phyloP scores from a whole-genome alignment of 2,797 vertebrate species.

The Cuculus canorus region DNA sequence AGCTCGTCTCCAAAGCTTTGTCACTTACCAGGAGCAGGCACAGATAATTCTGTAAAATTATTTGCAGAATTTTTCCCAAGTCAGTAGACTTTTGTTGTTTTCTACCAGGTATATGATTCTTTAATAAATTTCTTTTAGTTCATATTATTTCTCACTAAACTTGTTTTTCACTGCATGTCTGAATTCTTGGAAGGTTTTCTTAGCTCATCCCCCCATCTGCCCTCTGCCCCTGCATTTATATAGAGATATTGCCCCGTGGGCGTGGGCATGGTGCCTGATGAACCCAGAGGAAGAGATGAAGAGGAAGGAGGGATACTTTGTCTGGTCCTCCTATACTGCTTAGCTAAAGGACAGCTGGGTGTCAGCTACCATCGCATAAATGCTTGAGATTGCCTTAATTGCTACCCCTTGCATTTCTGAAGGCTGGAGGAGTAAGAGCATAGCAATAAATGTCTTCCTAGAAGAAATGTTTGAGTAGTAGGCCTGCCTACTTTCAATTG shows the following conservation, averaged over 20 bases:
- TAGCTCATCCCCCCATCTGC: neutral
- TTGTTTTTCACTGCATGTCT: neutral
- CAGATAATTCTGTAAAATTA: neutral
- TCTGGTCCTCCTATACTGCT: neutral
- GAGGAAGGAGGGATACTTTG: neutral
- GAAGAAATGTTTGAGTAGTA: neutral
- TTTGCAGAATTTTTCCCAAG: neutral
- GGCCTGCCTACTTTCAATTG: neutral
- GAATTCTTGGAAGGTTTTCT: neutral
- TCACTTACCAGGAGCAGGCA: neutral
- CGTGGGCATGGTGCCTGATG: neutral
- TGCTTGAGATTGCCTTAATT: neutral
- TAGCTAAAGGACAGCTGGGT: neutral
- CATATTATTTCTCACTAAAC: neutral
- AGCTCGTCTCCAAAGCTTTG: neutral
- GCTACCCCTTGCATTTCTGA: neutral
- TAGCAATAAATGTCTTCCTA: neutral
- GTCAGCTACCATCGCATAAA: neutral
- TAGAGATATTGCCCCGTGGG: neutral
- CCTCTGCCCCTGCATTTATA: neutral
- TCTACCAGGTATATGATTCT: neutral
- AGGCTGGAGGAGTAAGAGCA: neutral
- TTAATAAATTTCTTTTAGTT: neutral
- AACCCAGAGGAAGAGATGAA: neutral
- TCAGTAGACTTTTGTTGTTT: neutral